Evolutionary conservation across 2,888 invertebrate genomes (phyloP), one percentile per base, ranked within the genome.

Genomic region (Scaptomyza reducta): DNA sequence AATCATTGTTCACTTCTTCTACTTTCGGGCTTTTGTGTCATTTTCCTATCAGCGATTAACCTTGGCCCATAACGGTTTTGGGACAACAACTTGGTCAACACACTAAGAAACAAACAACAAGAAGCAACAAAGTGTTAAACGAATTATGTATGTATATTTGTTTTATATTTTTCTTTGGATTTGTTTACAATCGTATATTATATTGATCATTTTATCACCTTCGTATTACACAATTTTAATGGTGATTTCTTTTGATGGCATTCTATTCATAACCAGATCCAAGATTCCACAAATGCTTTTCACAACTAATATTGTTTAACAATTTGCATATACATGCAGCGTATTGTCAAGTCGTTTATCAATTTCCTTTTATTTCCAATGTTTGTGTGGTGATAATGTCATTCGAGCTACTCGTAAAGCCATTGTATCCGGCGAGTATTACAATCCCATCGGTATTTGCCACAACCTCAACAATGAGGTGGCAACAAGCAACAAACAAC

Each of bases 261-360:
- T 65, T 70, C 70, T 61, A 58, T 65, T 45, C 44, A 70, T 61
- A 55, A 35, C 18, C 42, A 3, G 27, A 14, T 31, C 18, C 10
- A 11, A 51, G 29, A 46, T 56, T 41, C 18, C 45, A n/a, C 9
- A 65, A 57, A 33, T 29, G 6, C 13, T 42, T 44, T 61, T 42
- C 35, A 46, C 42, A 35, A 35, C 41, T 45, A n/a, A n/a, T n/a
- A n/a, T n/a, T n/a, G n/a, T n/a, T n/a, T n/a, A n/a, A n/a, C n/a
- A n/a, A n/a, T 72, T 72, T 76, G 72, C 72, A 71, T 74, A 51
- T 45, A 59, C 57, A 61, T 41, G 61, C n/a, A 22, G 49, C 31
- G 47, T 45, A 35, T 54, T 60, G 51, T 46, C 41, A 10, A n/a
- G 22, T 38, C 18, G 63, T 77, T 63, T 72, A 77, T 74, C 63